Percentiles rank a stretch among this genome's conserved stretches.
Conservation (phyloP, 2,797 vertebrate genomes). For the Manis pentadactyla region DNA sequence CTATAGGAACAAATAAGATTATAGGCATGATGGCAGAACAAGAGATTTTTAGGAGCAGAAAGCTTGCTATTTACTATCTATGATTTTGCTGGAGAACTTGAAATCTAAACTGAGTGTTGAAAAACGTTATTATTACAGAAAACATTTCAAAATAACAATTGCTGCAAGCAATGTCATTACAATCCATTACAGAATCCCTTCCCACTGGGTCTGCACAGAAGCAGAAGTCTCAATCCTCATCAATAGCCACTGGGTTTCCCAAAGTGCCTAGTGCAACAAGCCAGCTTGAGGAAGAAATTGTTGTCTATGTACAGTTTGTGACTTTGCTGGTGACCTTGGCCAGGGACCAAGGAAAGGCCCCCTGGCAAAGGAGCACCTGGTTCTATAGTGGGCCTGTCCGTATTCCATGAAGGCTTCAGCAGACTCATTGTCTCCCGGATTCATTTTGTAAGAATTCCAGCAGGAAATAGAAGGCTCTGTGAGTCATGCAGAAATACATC, state of each 20-base stretch:
- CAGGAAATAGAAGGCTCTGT: constrained; percentile 78
- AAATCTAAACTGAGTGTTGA: not conserved
- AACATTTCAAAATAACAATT: not conserved
- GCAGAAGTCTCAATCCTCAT: not conserved
- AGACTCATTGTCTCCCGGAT: constrained; percentile 64
- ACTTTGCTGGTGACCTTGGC: not conserved
- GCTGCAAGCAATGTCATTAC: not conserved
- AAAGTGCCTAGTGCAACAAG: not conserved
- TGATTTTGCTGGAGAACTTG: not conserved
- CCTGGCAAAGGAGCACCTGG: not conserved
- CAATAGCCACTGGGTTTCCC: not conserved
- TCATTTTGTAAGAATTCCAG: constrained; percentile 77
- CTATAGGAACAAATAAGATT: not conserved
- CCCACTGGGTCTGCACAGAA: not conserved
- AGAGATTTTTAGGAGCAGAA: not conserved
- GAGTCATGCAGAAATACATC: constrained; percentile 80
- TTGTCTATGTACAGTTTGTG: too few relatives aligned
- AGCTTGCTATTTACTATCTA: not conserved
- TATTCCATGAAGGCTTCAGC: not conserved
- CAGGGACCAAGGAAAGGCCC: not conserved
- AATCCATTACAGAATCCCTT: not conserved
- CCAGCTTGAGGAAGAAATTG: not conserved
- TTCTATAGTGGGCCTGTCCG: not conserved
- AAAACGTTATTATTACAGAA: not conserved
- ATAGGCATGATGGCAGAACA: not conserved